These are phyloP conservation scores for Diachasma alloeum DNA, from an alignment of 1,140 invertebrate species.

Conservation along the genomic window DNA sequence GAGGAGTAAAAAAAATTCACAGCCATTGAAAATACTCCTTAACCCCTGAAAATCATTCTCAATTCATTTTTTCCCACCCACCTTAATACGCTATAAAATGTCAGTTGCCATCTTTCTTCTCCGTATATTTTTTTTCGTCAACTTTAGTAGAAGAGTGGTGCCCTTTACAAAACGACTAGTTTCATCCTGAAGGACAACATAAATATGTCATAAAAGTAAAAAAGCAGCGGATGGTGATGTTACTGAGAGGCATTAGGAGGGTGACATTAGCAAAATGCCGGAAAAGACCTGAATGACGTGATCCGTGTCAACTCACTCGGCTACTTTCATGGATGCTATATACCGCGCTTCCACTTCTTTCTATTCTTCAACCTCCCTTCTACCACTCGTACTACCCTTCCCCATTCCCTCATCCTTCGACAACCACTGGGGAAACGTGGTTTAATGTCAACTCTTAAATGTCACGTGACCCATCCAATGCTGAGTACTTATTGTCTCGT, in stretches of 20 bases:
- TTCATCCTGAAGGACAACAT: constrained; percentile 3
- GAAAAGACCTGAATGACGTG: constrained; percentile 43
- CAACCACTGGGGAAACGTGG: constrained; percentile 17
- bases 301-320: constrained; percentile 30
- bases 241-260: constrained; percentile 43
- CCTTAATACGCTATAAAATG: not conserved
- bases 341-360: not conserved
- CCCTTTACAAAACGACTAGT: not conserved
- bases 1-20: not conserved
- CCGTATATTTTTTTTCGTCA: not conserved
- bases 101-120: not conserved
- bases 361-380: not conserved
- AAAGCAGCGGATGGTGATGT: not conserved
- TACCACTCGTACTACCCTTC: not conserved
- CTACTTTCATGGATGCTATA: constrained; percentile 1
- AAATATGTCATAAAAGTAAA: constrained; percentile 16
- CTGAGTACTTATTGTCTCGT: constrained; percentile 51
- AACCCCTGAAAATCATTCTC: not conserved
- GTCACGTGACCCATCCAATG: constrained; percentile 54
- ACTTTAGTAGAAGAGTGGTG: not conserved
- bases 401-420: constrained; percentile 24
- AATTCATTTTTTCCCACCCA: not conserved
- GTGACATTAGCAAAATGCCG: constrained; percentile 60
- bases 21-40: not conserved
- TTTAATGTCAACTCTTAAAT: constrained; percentile 62